Conservation (phyloP, 2,113 vertebrate genomes). For the Dryoscopus gambensis region DNA sequence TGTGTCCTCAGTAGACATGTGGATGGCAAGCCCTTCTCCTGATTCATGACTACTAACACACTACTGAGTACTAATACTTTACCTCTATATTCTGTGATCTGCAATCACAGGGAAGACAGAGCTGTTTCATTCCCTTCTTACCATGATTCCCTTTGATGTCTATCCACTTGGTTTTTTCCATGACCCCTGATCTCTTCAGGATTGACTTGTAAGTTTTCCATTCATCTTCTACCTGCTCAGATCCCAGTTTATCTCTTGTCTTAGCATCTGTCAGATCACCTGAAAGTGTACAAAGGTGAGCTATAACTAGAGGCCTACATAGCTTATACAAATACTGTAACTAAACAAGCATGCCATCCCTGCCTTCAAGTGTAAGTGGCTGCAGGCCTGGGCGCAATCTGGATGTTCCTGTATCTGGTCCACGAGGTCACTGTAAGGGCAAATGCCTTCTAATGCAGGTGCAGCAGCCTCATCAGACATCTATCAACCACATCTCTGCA, state of each 20-base stretch:
- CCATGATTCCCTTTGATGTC: slow-evolving; percentile 97
- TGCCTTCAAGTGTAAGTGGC: neutral
- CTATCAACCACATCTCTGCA: neutral
- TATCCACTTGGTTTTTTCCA: slow-evolving; percentile 94
- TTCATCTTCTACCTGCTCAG: slow-evolving; percentile 88
- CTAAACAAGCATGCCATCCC: neutral
- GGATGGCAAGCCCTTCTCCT: neutral
- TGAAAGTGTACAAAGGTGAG: slow-evolving; percentile 48
- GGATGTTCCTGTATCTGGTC: neutral
- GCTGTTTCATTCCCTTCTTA: slow-evolving; percentile 54
- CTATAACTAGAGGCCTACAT: neutral
- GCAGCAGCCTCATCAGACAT: neutral
- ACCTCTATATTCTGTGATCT: neutral
- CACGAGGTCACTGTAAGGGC: neutral
- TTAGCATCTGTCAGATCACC: slow-evolving; percentile 95
- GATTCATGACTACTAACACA: neutral
- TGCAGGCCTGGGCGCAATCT: neutral
- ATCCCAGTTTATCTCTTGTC: slow-evolving; percentile 88
- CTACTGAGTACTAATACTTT: neutral
- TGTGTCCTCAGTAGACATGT: neutral
- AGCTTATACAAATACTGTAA: neutral
- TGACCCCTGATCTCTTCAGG: slow-evolving; percentile 87
- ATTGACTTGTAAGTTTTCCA: slow-evolving; percentile 92
- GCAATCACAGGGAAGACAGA: neutral
- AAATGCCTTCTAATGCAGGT: neutral